Evolutionary conservation across 1,140 invertebrate species (phyloP), one percentile per base, ranked within the genome.

Genomic region (Philopotamus ludificatus): DNA sequence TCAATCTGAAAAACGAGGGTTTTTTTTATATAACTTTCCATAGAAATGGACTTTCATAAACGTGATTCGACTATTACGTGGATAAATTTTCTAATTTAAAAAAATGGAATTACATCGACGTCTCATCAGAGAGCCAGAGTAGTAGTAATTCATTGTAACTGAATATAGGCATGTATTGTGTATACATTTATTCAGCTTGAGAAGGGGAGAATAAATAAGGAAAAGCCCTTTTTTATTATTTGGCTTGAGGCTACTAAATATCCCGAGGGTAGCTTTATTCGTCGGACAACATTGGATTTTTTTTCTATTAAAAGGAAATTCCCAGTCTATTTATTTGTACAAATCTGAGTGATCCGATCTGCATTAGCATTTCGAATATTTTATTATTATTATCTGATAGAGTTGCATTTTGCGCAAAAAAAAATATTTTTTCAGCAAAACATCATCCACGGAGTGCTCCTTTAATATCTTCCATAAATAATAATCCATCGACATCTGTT

Each of bases 1-100:
- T 57, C 54, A 42, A 42, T 57, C 54, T 57, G 15, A 57, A 57
- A 57, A 57, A 28, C 42, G 54, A 57, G 54, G 2, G 20, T 26
- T 20, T 42, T 42, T 50, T 57, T 57, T 57, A 57, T n/a, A n/a
- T 42, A 39, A 42, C 54, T 42, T 57, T 57, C 54, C 34, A 39
- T 2, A 57, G 39, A 41, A 42, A 42, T 22, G 39, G 54, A 42
- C 39, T 42, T 7, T 34, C n/a, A n/a, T 7, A 34, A 34, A 34
- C 28, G 28, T 34, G 28, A 34, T 34, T 34, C 12, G 28, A 34
- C 28, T 39, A 22, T 39, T 12, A 8, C n/a, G n/a, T n/a, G n/a
- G n/a, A n/a, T n/a, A n/a, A n/a, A n/a, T n/a, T n/a, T n/a, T n/a
- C n/a, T n/a, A n/a, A n/a, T n/a, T n/a, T n/a, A n/a, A n/a, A n/a